Percentiles rank a stretch among this genome's conserved stretches.
phyloP scores from a whole-genome alignment of 2,113 vertebrate genomes.

The Motacilla alba region DNA sequence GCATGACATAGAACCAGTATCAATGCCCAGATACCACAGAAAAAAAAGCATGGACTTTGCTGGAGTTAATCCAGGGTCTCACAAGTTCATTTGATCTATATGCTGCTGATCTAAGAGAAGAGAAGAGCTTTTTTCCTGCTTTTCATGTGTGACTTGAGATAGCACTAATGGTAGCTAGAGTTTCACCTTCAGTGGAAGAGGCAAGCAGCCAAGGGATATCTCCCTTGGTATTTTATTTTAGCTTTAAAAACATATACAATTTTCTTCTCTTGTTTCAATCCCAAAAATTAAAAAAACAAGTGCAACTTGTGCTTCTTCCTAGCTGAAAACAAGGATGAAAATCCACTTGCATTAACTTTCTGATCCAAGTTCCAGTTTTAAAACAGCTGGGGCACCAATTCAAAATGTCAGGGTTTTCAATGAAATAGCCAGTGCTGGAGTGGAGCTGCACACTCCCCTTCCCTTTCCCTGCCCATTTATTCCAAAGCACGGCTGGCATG shows the following conservation, averaged over 20 bases:
- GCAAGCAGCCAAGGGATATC: neutral
- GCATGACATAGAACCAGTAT: neutral
- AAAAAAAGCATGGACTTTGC: neutral
- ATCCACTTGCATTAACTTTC: neutral
- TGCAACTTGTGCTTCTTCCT: neutral
- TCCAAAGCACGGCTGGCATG: neutral
- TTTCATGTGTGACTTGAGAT: neutral
- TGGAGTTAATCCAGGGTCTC: neutral
- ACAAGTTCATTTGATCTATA: neutral
- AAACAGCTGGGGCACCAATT: neutral
- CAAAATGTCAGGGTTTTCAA: neutral
- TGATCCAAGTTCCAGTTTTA: neutral
- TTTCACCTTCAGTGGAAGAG: neutral
- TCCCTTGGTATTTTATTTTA: neutral
- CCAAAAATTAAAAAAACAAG: neutral
- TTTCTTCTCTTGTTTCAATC: neutral
- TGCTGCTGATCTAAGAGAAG: neutral
- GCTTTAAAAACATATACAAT: neutral
- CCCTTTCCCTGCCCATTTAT: conserved; percentile 12
- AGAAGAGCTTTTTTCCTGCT: neutral
- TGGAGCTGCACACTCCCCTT: neutral
- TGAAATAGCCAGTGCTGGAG: neutral
- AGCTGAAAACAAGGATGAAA: neutral
- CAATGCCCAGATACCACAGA: neutral
- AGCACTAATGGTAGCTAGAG: neutral